Conservation (phyloP, 1,140 invertebrate species). For the Aradophagus sp. region DNA sequence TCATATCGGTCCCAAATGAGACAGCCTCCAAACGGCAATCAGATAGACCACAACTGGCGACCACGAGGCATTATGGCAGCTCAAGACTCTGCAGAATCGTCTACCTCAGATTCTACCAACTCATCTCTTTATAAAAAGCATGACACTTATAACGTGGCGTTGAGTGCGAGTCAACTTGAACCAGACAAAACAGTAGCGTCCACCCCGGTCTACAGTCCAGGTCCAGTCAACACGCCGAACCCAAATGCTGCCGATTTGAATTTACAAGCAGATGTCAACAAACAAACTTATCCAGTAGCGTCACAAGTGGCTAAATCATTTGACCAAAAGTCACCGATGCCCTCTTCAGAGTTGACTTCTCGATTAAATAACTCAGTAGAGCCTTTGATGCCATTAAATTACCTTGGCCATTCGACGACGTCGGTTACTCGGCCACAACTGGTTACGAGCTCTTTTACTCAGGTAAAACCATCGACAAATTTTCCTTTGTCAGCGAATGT, state of each 20-base stretch:
- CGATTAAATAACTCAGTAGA: too few species aligned
- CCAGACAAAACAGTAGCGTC: conserved; percentile 1
- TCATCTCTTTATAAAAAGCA: conserved; percentile 35
- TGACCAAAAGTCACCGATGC: conserved; percentile 8
- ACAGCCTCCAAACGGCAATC: conserved; percentile 49
- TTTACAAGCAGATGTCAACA: conserved; percentile 1
- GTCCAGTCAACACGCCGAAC: neutral
- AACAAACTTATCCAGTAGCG: conserved; percentile 10
- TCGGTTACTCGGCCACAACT: too few species aligned
- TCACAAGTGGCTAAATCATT: too few species aligned
- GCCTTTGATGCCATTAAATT: too few species aligned
- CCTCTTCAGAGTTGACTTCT: too few species aligned
- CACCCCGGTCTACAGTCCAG: conserved; percentile 7
- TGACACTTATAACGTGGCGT: conserved; percentile 2
- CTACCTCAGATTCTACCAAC: conserved; percentile 28
- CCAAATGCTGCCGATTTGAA: conserved; percentile 19
- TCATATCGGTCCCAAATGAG: conserved; percentile 66
- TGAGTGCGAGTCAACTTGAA: conserved; percentile 4
- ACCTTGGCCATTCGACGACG: too few species aligned
- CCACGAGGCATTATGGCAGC: conserved; percentile 11
- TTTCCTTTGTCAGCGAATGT: neutral
- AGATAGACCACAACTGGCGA: conserved; percentile 46
- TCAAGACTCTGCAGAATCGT: conserved; percentile 27
- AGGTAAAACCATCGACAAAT: conserved; percentile 5
- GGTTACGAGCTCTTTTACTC: too few species aligned